Percentiles rank a stretch among this genome's conserved stretches.
Evolutionary conservation across 2,888 invertebrate species (phyloP).

Genomic region (Nomada flava): DNA sequence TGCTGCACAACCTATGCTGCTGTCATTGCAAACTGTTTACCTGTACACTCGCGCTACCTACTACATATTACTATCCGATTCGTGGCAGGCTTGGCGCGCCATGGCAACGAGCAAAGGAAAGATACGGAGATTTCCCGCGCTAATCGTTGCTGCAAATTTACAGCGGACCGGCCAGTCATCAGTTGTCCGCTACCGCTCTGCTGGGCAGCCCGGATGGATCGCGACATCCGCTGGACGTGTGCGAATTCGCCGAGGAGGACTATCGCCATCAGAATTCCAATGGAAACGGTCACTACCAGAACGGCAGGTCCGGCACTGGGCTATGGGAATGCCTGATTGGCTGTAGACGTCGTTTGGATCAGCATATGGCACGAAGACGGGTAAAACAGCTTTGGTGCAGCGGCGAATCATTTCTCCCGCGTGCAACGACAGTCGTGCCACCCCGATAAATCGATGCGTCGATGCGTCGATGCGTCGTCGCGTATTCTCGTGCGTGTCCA

Average conservation of each 20-base stretch:
- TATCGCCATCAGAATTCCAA: constrained; percentile 80
- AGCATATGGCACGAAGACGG: constrained; percentile 92
- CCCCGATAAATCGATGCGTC: constrained; percentile 4
- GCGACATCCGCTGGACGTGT: constrained; percentile 90
- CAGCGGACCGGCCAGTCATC: constrained; percentile 92
- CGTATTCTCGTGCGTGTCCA: background rate
- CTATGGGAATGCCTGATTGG: constrained; percentile 92
- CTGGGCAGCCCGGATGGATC: constrained; percentile 93
- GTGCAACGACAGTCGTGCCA: constrained; percentile 6
- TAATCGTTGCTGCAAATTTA: constrained; percentile 49
- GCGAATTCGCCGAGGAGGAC: constrained; percentile 88
- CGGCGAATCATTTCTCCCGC: too few species aligned
- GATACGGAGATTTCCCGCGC: too few species aligned
- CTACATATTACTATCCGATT: too few species aligned
- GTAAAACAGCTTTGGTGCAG: constrained; percentile 83
- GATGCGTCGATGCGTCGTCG: constrained; percentile 1
- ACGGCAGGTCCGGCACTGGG: constrained; percentile 83
- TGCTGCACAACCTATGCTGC: too few species aligned
- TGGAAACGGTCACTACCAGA: constrained; percentile 83
- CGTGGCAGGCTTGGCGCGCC: too few species aligned
- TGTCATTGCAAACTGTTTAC: too few species aligned
- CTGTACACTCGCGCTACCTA: too few species aligned
- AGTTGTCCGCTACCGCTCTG: constrained; percentile 92
- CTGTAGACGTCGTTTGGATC: constrained; percentile 90
- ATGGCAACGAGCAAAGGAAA: too few species aligned